Evolutionary conservation across 2,888 invertebrate genomes (phyloP).

Genomic region (Limnephilus marmoratus): DNA sequence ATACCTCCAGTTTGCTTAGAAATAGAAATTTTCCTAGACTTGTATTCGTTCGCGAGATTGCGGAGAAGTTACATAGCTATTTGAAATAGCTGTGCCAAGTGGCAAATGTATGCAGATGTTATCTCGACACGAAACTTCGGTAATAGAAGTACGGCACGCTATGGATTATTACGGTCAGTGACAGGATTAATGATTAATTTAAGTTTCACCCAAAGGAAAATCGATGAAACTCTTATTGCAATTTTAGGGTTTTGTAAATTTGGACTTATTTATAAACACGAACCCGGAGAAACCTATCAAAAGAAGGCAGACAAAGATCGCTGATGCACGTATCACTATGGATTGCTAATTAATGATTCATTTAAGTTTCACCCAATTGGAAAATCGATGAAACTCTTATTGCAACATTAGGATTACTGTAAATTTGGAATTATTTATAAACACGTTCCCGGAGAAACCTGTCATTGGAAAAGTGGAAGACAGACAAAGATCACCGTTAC

Average conservation of each 20-base stretch:
- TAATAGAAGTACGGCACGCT: neutral
- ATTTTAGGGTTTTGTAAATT: neutral
- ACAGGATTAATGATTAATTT: neutral
- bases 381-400: too few relatives aligned
- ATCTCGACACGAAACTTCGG: conserved; percentile 2
- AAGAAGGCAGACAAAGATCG: too few relatives aligned
- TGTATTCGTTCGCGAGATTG: neutral
- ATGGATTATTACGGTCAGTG: neutral
- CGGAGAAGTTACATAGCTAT: neutral
- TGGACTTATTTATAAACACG: too few relatives aligned
- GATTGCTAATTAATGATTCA: too few relatives aligned
- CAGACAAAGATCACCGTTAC: too few relatives aligned
- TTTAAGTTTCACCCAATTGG: too few relatives aligned
- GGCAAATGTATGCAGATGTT: neutral
- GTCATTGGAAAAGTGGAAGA: too few relatives aligned
- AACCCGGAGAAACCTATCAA: too few relatives aligned
- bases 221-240: neutral
- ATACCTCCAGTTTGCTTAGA: neutral
- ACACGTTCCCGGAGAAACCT: too few relatives aligned
- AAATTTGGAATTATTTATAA: too few relatives aligned
- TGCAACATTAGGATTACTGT: too few relatives aligned
- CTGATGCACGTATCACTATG: too few relatives aligned
- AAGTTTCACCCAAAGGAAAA: neutral
- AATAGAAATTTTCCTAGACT: neutral
- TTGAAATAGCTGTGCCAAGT: neutral